Evolutionary conservation across 2,888 invertebrate genomes (phyloP).

Genomic region (Subacronicta megacephala): DNA sequence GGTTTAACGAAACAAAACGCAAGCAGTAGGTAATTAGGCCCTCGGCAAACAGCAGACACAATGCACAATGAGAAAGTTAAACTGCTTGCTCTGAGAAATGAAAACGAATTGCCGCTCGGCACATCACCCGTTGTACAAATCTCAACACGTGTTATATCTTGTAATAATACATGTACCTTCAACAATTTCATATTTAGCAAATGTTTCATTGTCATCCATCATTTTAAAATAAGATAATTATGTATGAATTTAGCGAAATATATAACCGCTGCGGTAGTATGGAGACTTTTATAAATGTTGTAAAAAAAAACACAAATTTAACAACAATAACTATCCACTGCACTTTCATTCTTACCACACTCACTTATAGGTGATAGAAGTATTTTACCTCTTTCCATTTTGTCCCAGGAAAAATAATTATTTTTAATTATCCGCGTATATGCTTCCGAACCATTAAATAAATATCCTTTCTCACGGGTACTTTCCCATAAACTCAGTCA

Average conservation of each 20-base stretch:
- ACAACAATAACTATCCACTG: no score
- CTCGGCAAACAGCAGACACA: slow-evolving; percentile 69
- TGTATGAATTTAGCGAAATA: background rate
- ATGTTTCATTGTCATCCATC: slow-evolving; percentile 9
- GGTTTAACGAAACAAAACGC: slow-evolving; percentile 65
- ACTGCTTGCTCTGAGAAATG: slow-evolving; percentile 58
- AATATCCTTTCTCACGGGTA: no score
- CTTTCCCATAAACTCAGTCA: no score
- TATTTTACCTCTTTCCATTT: no score
- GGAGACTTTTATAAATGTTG: no score
- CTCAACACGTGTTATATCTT: slow-evolving; percentile 25
- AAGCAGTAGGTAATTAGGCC: slow-evolving; percentile 72
- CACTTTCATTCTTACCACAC: no score
- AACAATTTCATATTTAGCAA: slow-evolving; percentile 4
- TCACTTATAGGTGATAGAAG: no score
- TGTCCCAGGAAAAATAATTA: no score
- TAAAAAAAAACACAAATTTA: no score
- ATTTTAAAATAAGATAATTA: no score
- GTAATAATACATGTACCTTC: slow-evolving; percentile 24
- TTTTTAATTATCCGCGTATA: no score
- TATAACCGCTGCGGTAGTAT: background rate
- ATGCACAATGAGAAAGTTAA: slow-evolving; percentile 61
- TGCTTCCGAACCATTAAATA: no score
- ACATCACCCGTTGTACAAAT: slow-evolving; percentile 34
- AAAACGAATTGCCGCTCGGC: slow-evolving; percentile 49